These are phyloP conservation scores for Phyllotreta cruciferae DNA, from an alignment of 2,888 invertebrate genomes.

Conservation along the genomic window DNA sequence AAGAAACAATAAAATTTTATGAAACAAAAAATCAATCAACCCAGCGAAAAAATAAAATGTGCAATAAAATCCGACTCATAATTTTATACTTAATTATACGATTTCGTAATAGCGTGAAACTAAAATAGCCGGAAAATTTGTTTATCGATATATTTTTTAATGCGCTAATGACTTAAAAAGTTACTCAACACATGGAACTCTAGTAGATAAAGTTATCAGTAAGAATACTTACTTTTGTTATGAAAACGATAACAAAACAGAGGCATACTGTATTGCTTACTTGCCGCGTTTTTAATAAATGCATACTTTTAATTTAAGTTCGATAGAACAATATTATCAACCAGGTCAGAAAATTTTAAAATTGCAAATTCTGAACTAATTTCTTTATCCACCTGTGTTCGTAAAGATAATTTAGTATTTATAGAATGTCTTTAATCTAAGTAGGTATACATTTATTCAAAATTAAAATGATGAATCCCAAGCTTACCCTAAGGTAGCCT, in stretches of 20 bases:
- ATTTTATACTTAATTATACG: not conserved
- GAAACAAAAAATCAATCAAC: not conserved
- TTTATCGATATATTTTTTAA: slow-evolving; percentile 1
- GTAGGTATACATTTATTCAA: too few relatives aligned
- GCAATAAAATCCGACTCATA: too few relatives aligned
- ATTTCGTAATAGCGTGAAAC: not conserved
- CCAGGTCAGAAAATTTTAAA: not conserved
- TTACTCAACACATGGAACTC: too few relatives aligned
- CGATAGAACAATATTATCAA: not conserved
- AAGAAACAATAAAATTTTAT: not conserved
- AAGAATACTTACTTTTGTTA: slow-evolving; percentile 20
- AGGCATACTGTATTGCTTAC: slow-evolving; percentile 10
- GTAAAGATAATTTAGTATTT: too few relatives aligned
- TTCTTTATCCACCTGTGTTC: not conserved
- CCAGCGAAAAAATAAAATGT: not conserved
- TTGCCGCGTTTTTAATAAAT: slow-evolving; percentile 2
- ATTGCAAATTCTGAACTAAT: slow-evolving; percentile 20
- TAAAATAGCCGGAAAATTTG: too few relatives aligned
- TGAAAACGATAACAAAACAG: slow-evolving; percentile 17
- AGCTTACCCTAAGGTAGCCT: too few relatives aligned
- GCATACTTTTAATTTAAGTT: not conserved
- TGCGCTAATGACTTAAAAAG: too few relatives aligned
- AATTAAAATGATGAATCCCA: too few relatives aligned
- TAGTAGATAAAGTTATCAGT: slow-evolving; percentile 14
- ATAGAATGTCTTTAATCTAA: too few relatives aligned